Evolutionary conservation across 2,888 invertebrate genomes (phyloP).

Genomic region (Trichogramma dendrolimi): DNA sequence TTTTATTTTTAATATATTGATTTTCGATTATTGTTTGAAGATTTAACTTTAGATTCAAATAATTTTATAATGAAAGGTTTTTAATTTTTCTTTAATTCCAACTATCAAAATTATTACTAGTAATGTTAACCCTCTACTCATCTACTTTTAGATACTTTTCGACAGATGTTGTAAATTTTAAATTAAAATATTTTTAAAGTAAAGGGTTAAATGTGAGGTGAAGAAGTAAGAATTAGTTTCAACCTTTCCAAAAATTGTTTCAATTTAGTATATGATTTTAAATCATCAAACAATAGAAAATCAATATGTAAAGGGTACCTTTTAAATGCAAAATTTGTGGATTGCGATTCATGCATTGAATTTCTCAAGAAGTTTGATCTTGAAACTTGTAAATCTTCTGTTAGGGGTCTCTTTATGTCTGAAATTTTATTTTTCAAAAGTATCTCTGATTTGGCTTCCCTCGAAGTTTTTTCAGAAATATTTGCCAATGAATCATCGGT

Average conservation of each 20-base stretch:
- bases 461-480: no score
- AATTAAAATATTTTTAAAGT: background rate
- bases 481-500: no score
- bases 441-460: slow-evolving; percentile 11
- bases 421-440: slow-evolving; percentile 8
- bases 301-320: slow-evolving; percentile 23
- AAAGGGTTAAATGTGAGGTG: background rate
- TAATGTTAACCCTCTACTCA: background rate
- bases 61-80: background rate
- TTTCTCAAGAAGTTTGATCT: slow-evolving; percentile 26
- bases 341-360: slow-evolving; percentile 24
- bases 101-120: background rate
- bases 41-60: slow-evolving; percentile 12
- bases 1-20: slow-evolving; percentile 19
- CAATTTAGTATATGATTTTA: slow-evolving; percentile 6
- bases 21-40: slow-evolving; percentile 21
- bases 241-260: background rate
- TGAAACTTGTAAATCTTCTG: slow-evolving; percentile 24
- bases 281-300: slow-evolving; percentile 23
- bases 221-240: background rate
- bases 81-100: background rate
- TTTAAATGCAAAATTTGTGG: slow-evolving; percentile 14
- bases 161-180: background rate
- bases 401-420: slow-evolving; percentile 21
- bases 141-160: background rate